Base-by-base conservation (phyloP, 2,113 vertebrate genomes). In the Notothenia rossii region DNA sequence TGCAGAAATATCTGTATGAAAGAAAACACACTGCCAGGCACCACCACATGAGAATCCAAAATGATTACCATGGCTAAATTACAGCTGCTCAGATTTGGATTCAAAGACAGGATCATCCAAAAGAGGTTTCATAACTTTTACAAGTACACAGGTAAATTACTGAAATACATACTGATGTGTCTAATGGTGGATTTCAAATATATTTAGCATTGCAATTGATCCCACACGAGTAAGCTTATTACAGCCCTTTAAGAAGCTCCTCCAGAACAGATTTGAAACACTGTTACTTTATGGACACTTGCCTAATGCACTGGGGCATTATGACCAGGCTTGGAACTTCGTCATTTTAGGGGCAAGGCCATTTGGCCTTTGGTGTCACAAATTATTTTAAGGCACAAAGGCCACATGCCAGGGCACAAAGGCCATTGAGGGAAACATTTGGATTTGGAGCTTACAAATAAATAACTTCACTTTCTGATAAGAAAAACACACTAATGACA, bases 41-140 rank as follows among this genome's bases (percentile, higher is more conserved):
- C 53, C 64, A 72, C 61, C 1, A 3, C 66, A 64, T 82, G 55
- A 74, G 18, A 79, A 81, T 68, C 73, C 48, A 75, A 85, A 79
- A 77, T 69, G 85, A 85, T 80, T 72, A 82, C 72, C 72, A 50
- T 73, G 71, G 72, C 75, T 85, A 77, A 75, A 66, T 82, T 76
- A 60, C 51, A 63, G 54, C 78, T 75, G 63, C 54, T 85, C 53
- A 48, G 61, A 80, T 75, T 75, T 82, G 54, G 43, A 75, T 83
- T 83, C 56, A 75, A 53, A 49, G 49, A 49, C 63, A 25, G 25
- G 58, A 81, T 87, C 40, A 59, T 64, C 25, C 53, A 87, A 81
- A 78, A 75, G 15, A 64, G 62, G 66, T 54, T 66, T 74, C 50
- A 54, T 59, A 76, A 85, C 67, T 78, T 85, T 81, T 72, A 68